Percentiles rank a stretch among this genome's conserved stretches.
These are phyloP conservation scores for Drosophila rellima DNA, from an alignment of 2,888 invertebrate genomes.

Conservation along the genomic window DNA sequence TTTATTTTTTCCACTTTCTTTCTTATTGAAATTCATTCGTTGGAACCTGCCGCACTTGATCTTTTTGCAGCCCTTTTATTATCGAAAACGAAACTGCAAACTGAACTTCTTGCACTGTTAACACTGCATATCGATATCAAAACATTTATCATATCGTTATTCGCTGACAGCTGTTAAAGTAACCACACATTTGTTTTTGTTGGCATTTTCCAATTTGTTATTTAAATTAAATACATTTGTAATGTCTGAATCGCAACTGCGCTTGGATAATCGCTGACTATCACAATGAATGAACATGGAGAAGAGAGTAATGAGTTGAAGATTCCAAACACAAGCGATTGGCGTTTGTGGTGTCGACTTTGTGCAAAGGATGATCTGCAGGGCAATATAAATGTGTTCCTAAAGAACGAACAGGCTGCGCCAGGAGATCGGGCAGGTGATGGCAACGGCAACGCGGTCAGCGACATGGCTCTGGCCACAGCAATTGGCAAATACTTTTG, in stretches of 20 bases:
- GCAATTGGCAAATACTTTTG: slow-evolving; percentile 82
- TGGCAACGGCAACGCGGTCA: background rate
- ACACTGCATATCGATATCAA: slow-evolving; percentile 8
- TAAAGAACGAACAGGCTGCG: slow-evolving; percentile 60
- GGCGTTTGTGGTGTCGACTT: slow-evolving; percentile 79
- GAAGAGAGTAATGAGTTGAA: slow-evolving; percentile 3
- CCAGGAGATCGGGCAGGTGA: slow-evolving; percentile 7
- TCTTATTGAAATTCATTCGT: too few species aligned
- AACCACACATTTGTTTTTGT: slow-evolving; percentile 28
- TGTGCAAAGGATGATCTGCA: slow-evolving; percentile 76
- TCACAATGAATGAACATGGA: slow-evolving; percentile 29
- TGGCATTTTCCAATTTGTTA: slow-evolving; percentile 18
- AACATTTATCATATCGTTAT: background rate
- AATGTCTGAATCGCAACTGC: slow-evolving; percentile 4
- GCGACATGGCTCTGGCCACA: slow-evolving; percentile 68
- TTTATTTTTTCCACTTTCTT: too few species aligned
- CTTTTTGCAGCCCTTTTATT: background rate
- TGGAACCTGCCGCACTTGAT: background rate
- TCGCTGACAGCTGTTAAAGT: slow-evolving; percentile 40
- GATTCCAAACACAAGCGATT: slow-evolving; percentile 35
- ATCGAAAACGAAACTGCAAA: background rate
- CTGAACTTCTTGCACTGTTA: background rate
- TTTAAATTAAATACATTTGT: background rate
- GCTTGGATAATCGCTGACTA: background rate
- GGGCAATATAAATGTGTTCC: slow-evolving; percentile 74